Conservation (phyloP, 1,140 invertebrate genomes). For the Pogonognathellus flavescens region DNA sequence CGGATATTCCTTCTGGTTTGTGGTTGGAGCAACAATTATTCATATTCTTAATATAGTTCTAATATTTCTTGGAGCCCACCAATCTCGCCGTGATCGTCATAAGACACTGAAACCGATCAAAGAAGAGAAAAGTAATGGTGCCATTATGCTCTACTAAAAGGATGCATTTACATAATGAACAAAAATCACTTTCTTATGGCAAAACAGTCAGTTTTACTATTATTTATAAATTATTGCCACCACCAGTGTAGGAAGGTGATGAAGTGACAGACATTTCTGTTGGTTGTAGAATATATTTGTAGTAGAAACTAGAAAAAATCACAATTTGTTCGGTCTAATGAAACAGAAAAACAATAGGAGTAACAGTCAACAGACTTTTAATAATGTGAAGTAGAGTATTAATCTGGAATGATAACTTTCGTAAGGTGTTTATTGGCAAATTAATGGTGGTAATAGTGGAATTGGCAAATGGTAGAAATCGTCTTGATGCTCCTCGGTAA, state of each 20-base stretch:
- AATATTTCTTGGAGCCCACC: slow-evolving; percentile 80
- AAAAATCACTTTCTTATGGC: slow-evolving; percentile 12
- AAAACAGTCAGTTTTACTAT: slow-evolving; percentile 41
- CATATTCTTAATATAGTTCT: slow-evolving; percentile 83
- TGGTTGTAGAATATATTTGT: not conserved
- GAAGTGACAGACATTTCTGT: not conserved
- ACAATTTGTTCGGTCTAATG: not conserved
- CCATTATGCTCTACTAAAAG: slow-evolving; percentile 85
- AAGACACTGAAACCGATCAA: slow-evolving; percentile 75
- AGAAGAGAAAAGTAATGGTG: slow-evolving; percentile 86
- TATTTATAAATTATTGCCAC: slow-evolving; percentile 39
- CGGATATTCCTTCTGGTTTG: slow-evolving; percentile 86
- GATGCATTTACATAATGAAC: slow-evolving; percentile 29
- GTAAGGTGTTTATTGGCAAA: not conserved
- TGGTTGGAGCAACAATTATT: slow-evolving; percentile 79
- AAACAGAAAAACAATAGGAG: not conserved
- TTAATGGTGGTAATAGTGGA: not conserved
- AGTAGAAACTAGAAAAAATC: not conserved
- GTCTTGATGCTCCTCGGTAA: not conserved
- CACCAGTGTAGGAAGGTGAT: slow-evolving; percentile 12
- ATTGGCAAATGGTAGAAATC: slow-evolving; percentile 1
- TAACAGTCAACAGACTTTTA: not conserved
- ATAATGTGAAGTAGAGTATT: not conserved
- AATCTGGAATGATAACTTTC: not conserved
- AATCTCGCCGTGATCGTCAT: slow-evolving; percentile 73